Evolutionary conservation across 2,797 vertebrate genomes (phyloP), one percentile per base, ranked within the genome.

Genomic region (Xyrichtys novacula): DNA sequence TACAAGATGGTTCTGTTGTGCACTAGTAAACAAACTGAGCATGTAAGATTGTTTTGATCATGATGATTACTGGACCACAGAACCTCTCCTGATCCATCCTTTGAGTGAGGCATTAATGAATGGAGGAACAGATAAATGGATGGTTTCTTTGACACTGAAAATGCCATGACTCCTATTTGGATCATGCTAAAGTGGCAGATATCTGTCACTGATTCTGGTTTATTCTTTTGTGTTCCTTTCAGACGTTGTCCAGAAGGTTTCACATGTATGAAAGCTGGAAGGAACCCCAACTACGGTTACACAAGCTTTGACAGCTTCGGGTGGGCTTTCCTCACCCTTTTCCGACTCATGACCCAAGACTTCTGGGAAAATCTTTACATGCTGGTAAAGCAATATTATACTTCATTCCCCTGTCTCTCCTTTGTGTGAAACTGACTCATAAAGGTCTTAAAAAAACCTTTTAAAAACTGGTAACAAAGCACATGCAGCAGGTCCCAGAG

Each of bases 291-390:
- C 93, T 99, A 98, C 0, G 98, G 97, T 25, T 99, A 99, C 92
- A 99, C 98, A 2, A 99, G 98, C 90, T 99, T 99, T 22, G 98
- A 99, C 86, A 98, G 97, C 50, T 99, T 99, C 56, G 97, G 98
- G 87, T 99, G 98, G 98, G 98, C 98, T 69, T 99, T 99, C 69
- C 94, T 99, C 83, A 96, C 98, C 74, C 93, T 99, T 2, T 99
- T 99, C 91, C 96, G 98, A 65, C 97, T 99, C 87, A 99, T 99
- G 98, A 99, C 98, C 84, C 98, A 99, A 92, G 98, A 99, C 88
- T 99, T 96, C 39, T 99, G 98, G 98, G 98, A 99, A 80, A 98
- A 98, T 91, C 93, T 99, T 49, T 99, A 99, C 89, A 97, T 98
- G 56, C 89, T 98, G 93, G 98, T 99, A 88, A 94, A 58, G 16